Percentiles rank a stretch among this genome's conserved stretches.
phyloP scores from a whole-genome alignment of 2,113 vertebrate genomes.

The Corynorhinus townsendii region DNA sequence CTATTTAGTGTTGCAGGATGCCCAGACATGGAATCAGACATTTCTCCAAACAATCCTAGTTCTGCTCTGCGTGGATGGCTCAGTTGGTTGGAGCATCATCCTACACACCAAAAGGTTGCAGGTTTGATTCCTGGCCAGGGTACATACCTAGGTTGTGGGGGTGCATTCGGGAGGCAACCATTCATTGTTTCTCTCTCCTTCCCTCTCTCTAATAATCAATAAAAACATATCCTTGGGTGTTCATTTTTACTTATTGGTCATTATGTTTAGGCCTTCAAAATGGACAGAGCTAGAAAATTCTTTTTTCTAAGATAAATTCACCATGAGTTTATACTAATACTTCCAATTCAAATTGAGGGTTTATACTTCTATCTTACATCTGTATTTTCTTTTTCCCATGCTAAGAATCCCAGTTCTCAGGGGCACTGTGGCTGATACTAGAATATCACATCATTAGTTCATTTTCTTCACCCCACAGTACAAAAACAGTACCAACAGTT shows the following conservation, averaged over 20 bases:
- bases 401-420: not conserved
- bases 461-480: not conserved
- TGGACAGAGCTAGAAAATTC: constrained; percentile 10
- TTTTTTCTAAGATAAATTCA: not conserved
- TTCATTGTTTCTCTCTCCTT: not conserved
- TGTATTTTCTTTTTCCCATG: constrained; percentile 9
- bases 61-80: not conserved
- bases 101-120: no score
- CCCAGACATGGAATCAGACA: not conserved
- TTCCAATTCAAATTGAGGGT: not conserved
- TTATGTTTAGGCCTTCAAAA: not conserved
- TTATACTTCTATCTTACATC: not conserved
- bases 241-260: not conserved
- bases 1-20: not conserved
- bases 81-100: no score
- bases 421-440: not conserved
- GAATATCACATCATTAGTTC: not conserved
- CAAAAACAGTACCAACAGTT: no score
- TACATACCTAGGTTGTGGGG: not conserved
- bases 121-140: no score
- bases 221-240: not conserved
- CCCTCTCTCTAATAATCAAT: not conserved
- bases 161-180: not conserved
- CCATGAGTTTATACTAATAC: not conserved
- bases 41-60: not conserved